Conservation (phyloP, 2,888 invertebrate genomes). For the Apomyelois bistriatella region DNA sequence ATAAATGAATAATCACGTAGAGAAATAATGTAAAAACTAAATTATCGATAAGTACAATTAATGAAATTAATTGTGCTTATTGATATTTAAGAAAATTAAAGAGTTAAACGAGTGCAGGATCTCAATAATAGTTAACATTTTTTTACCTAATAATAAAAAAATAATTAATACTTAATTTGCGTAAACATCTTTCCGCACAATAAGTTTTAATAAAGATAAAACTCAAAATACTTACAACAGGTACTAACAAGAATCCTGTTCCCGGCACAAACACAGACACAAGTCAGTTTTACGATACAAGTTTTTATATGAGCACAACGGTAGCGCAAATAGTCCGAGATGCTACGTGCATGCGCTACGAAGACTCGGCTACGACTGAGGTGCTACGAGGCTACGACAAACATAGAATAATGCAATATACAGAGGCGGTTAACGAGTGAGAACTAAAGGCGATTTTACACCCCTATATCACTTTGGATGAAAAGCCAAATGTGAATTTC, state of each 20-base stretch:
- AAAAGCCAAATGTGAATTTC: slow-evolving; percentile 7
- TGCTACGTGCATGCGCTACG: slow-evolving; percentile 9
- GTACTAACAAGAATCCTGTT: not conserved
- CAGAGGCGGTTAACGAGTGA: slow-evolving; percentile 9
- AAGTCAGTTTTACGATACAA: slow-evolving; percentile 5
- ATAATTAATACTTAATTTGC: too few relatives aligned
- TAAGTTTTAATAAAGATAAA: not conserved
- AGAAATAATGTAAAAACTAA: too few relatives aligned
- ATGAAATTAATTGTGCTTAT: too few relatives aligned
- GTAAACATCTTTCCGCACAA: not conserved
- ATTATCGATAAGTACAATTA: too few relatives aligned
- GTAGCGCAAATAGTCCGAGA: not conserved
- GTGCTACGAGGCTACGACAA: slow-evolving; percentile 1
- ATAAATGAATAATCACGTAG: too few relatives aligned
- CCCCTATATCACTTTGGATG: slow-evolving; percentile 3
- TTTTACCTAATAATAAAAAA: too few relatives aligned
- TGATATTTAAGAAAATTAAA: too few relatives aligned
- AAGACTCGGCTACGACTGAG: slow-evolving; percentile 3
- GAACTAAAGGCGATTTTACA: slow-evolving; percentile 10
- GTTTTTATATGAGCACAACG: slow-evolving; percentile 6
- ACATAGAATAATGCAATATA: slow-evolving; percentile 11
- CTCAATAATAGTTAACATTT: too few relatives aligned
- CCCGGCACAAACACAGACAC: slow-evolving; percentile 7
- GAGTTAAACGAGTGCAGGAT: too few relatives aligned
- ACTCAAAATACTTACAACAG: slow-evolving; percentile 1